Percentiles rank a stretch among this genome's conserved stretches.
phyloP scores from a whole-genome alignment of 2,888 invertebrate species.

The Dryobotodes eremita region DNA sequence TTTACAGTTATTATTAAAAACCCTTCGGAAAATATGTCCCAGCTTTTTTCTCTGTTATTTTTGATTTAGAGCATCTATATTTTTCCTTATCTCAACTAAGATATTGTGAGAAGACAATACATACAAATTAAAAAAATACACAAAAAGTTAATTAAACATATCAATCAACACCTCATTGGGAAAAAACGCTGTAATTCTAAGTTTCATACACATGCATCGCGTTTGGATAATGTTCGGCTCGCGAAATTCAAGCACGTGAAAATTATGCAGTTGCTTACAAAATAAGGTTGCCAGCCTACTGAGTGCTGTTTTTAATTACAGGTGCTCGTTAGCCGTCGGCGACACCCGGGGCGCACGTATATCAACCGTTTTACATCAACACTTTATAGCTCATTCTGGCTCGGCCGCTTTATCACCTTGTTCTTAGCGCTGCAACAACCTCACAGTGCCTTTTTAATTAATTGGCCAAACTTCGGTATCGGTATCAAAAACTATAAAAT shows the following conservation, averaged over 20 bases:
- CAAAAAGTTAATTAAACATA: background rate
- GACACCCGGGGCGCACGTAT: conserved; percentile 75
- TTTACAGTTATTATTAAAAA: background rate
- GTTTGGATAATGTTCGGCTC: conserved; percentile 37
- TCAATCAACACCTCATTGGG: conserved; percentile 29
- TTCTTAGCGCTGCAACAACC: conserved; percentile 71
- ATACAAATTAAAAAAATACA: background rate
- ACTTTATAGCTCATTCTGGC: conserved; percentile 80
- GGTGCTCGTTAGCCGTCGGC: conserved; percentile 72
- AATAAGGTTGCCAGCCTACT: conserved; percentile 8
- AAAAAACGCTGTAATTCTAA: conserved; percentile 4
- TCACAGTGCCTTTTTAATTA: too few species aligned
- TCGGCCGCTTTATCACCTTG: conserved; percentile 78
- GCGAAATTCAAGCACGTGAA: conserved; percentile 10
- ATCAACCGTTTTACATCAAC: conserved; percentile 79
- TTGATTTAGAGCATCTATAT: background rate
- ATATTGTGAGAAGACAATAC: background rate
- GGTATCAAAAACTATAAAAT: background rate
- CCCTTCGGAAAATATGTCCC: background rate
- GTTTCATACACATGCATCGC: conserved; percentile 34
- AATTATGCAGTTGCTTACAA: conserved; percentile 10
- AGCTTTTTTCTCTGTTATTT: background rate
- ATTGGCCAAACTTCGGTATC: background rate
- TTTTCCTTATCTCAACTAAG: background rate
- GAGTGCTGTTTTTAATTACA: background rate